These are phyloP conservation scores for Holothuria scabra DNA, from an alignment of 53 echinoderm and acorn worm species.

Conservation along the genomic window DNA sequence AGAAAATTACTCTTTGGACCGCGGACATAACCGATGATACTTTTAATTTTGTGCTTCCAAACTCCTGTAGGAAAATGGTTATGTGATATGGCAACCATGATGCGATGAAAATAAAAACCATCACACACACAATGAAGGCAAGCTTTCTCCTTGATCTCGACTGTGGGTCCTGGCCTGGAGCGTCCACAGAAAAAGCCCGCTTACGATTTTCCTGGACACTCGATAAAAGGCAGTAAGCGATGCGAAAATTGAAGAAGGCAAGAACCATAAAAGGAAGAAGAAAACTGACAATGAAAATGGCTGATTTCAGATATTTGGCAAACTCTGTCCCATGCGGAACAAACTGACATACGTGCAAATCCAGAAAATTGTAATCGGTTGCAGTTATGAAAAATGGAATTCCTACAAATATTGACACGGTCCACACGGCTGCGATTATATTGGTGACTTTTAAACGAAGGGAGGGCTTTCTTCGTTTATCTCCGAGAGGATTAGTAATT, in stretches of 20 bases:
- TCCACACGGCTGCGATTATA: background rate
- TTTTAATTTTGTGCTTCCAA: background rate
- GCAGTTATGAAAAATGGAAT: background rate
- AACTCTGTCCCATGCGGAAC: background rate
- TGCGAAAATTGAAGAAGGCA: conserved; percentile 20
- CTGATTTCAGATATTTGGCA: background rate
- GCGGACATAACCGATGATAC: background rate
- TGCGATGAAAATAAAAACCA: conserved; percentile 10
- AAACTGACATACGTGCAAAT: background rate
- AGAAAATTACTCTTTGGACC: background rate
- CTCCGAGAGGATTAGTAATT: conserved; percentile 10
- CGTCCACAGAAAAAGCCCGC: background rate
- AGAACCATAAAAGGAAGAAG: background rate
- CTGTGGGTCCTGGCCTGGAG: background rate
- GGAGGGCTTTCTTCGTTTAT: background rate
- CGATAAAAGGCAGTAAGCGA: background rate
- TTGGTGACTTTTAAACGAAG: background rate
- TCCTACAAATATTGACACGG: background rate
- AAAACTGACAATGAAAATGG: background rate
- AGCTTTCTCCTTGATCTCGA: background rate
- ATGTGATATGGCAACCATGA: conserved; percentile 23
- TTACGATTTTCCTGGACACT: conserved; percentile 11
- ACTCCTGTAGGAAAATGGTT: background rate
- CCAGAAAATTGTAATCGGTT: background rate
- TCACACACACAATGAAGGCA: conserved; percentile 13